phyloP scores from a whole-genome alignment of 2,888 invertebrate species.

The Cenopis cana region DNA sequence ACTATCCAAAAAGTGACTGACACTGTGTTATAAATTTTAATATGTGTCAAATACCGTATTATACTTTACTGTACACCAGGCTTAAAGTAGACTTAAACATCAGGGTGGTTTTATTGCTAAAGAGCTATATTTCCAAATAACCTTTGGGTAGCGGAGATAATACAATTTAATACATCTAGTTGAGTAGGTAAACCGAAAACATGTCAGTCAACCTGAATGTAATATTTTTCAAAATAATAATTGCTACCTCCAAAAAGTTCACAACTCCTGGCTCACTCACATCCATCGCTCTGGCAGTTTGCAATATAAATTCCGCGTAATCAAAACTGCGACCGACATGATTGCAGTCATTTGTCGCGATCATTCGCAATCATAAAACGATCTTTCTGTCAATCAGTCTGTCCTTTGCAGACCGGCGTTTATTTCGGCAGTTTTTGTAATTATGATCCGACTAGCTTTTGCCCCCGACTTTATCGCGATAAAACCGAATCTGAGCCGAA shows the following conservation, averaged over 20 bases:
- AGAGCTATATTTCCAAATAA: no score
- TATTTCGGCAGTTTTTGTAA: constrained; percentile 5
- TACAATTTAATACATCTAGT: no score
- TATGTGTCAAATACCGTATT: no score
- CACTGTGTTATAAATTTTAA: no score
- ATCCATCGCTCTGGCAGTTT: constrained; percentile 30
- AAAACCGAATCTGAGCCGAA: no score
- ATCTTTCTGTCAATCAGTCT: constrained; percentile 30
- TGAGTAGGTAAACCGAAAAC: no score
- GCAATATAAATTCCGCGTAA: constrained; percentile 39
- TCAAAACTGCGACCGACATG: constrained; percentile 34
- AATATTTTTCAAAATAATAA: neutral
- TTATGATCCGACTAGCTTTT: neutral
- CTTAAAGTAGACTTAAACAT: no score
- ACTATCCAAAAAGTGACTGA: no score
- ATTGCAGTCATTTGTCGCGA: constrained; percentile 42
- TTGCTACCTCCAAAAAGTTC: neutral
- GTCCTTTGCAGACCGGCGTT: neutral
- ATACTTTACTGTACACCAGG: no score
- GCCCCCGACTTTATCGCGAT: neutral
- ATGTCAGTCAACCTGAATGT: neutral
- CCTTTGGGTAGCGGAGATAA: no score
- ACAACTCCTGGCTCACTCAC: neutral
- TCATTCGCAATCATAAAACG: constrained; percentile 34
- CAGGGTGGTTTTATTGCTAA: no score